These are phyloP conservation scores for Anguilla megastoma DNA, from an alignment of 2,797 vertebrate genomes.

Conservation along the genomic window DNA sequence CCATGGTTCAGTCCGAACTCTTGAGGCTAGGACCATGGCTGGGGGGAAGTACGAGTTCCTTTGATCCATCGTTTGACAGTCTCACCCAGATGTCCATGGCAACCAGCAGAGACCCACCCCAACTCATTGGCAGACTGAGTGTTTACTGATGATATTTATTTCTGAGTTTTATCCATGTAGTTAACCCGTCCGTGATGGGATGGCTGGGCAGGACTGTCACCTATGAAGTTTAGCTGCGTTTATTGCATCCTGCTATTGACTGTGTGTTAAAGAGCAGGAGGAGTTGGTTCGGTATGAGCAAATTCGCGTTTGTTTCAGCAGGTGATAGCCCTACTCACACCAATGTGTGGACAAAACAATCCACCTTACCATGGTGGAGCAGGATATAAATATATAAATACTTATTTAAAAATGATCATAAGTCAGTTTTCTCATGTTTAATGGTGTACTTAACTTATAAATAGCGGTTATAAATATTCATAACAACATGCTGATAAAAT, in stretches of 20 bases:
- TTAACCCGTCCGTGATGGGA: background rate
- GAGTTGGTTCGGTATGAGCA: background rate
- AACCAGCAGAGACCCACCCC: background rate
- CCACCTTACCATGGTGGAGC: background rate
- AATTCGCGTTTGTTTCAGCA: background rate
- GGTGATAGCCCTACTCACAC: background rate
- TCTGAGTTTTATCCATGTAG: background rate
- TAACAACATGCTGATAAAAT: constrained; percentile 46
- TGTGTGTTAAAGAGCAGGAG: background rate
- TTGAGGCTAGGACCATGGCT: background rate
- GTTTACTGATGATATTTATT: background rate
- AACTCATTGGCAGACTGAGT: background rate
- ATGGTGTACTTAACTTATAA: constrained; percentile 48
- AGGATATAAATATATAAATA: constrained; percentile 24
- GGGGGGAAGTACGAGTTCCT: background rate
- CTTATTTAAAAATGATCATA: constrained; percentile 28
- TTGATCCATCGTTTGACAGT: background rate
- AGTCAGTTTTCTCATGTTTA: constrained; percentile 32
- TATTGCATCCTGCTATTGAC: constrained; percentile 20
- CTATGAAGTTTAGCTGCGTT: background rate
- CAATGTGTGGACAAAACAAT: background rate
- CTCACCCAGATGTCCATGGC: background rate
- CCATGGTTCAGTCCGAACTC: background rate
- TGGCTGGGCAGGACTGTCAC: background rate
- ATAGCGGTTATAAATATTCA: constrained; percentile 41